phyloP scores from a whole-genome alignment of 1,140 invertebrate species.

The Pseudomyrmex flavicornis region DNA sequence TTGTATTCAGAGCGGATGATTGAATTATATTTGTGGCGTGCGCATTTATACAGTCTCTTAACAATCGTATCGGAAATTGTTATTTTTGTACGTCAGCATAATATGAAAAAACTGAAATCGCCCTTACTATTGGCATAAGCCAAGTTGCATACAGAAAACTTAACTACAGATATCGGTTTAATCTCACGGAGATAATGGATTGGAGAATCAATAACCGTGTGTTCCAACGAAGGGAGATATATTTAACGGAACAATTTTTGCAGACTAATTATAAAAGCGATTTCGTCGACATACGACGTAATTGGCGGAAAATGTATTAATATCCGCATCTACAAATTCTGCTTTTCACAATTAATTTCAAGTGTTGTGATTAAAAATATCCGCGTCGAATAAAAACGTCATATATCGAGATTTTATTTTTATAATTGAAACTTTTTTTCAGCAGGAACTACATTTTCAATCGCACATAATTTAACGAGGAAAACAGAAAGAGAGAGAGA shows the following conservation, averaged over 20 bases:
- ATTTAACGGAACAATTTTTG: not conserved
- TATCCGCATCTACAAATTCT: too few species aligned
- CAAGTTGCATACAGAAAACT: not conserved
- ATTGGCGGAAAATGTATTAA: too few species aligned
- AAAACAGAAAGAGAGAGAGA: too few species aligned
- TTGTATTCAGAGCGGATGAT: too few species aligned
- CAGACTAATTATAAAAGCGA: not conserved
- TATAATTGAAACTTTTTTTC: not conserved
- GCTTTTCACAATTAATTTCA: too few species aligned
- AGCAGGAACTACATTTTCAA: not conserved
- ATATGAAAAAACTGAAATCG: not conserved
- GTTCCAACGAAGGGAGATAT: not conserved
- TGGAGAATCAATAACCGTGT: conserved; percentile 10
- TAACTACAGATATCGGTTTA: not conserved
- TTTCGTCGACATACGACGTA: not conserved
- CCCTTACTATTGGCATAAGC: not conserved
- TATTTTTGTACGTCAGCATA: not conserved
- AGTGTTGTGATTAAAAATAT: not conserved
- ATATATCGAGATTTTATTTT: not conserved
- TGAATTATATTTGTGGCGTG: not conserved
- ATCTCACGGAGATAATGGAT: conserved; percentile 10
- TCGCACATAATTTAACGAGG: not conserved
- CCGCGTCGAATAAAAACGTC: too few species aligned
- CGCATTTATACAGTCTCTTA: not conserved
- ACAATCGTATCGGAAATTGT: not conserved